phyloP scores from a whole-genome alignment of 2,888 invertebrate genomes.

The Trachelus iudaicus region DNA sequence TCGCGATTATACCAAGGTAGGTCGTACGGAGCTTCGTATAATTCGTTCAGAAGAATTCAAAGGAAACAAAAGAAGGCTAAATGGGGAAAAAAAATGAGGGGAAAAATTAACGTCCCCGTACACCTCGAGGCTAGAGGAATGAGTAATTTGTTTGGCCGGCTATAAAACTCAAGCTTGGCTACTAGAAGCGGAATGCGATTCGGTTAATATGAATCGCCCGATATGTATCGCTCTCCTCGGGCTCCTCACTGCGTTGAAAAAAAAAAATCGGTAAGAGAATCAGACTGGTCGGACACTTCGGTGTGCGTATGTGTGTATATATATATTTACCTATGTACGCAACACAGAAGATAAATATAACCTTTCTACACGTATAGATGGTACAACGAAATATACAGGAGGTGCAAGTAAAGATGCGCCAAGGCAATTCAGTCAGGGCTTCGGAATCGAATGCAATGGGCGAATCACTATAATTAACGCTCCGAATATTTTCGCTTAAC shows the following conservation, averaged over 20 bases:
- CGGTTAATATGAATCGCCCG: not conserved
- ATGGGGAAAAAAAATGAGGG: not conserved
- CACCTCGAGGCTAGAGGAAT: not conserved
- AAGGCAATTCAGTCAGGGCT: conserved; percentile 3
- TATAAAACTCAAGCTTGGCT: not conserved
- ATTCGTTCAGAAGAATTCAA: not conserved
- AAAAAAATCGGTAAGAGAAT: not conserved
- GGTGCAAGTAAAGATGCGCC: not conserved
- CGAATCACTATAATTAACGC: conserved; percentile 46
- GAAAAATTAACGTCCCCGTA: not conserved
- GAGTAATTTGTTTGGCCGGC: not conserved
- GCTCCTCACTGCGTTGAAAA: not conserved
- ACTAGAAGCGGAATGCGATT: not conserved
- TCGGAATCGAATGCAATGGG: conserved; percentile 2
- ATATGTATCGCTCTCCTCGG: not conserved
- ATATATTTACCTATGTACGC: not conserved
- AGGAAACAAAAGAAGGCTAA: not conserved
- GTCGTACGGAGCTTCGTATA: not conserved
- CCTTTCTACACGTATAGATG: too few relatives aligned
- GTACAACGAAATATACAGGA: not conserved
- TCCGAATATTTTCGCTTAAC: conserved; percentile 45
- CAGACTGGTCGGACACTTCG: not conserved
- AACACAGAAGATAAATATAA: not conserved
- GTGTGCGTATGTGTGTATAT: not conserved
- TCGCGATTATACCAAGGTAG: not conserved